Percentiles rank a stretch among this genome's conserved stretches.
phyloP scores from a whole-genome alignment of 2,888 invertebrate genomes.

The Caenorhabditis afra region DNA sequence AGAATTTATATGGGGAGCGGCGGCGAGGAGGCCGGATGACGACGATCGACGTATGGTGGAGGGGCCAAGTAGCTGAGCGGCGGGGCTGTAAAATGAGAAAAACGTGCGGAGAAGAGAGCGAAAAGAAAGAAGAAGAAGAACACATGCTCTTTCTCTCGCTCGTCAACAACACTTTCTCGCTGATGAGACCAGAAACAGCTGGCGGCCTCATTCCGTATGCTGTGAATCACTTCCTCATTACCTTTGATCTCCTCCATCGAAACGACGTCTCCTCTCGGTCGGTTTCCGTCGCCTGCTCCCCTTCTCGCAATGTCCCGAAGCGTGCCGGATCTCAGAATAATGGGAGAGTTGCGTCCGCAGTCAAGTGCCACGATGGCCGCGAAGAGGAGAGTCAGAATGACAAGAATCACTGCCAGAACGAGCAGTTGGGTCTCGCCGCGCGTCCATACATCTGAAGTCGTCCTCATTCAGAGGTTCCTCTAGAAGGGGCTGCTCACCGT shows the following conservation, averaged over 20 bases:
- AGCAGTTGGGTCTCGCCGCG: conserved; percentile 49
- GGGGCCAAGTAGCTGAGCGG: conserved; percentile 55
- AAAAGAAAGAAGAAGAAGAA: neutral
- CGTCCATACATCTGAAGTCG: conserved; percentile 49
- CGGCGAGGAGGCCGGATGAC: conserved; percentile 8
- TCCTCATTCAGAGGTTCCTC: neutral
- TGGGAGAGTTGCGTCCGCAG: conserved; percentile 33
- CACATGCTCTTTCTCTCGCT: neutral
- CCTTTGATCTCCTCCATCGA: conserved; percentile 1
- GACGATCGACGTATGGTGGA: conserved; percentile 48
- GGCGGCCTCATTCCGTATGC: no score
- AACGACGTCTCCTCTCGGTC: neutral
- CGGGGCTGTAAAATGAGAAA: conserved; percentile 51
- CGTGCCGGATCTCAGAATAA: conserved; percentile 25
- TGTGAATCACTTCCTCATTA: neutral
- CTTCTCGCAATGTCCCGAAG: conserved; percentile 35
- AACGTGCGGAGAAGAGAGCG: neutral
- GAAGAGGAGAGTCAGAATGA: conserved; percentile 42
- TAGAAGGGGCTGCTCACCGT: conserved; percentile 9
- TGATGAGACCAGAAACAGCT: no score
- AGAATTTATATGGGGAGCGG: conserved; percentile 28
- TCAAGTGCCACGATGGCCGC: conserved; percentile 40
- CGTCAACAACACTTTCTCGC: neutral
- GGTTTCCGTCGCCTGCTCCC: neutral
- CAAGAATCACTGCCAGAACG: conserved; percentile 38